These are phyloP conservation scores for Amphiprion ocellaris DNA, from an alignment of 2,113 vertebrate species.

Conservation along the genomic window DNA sequence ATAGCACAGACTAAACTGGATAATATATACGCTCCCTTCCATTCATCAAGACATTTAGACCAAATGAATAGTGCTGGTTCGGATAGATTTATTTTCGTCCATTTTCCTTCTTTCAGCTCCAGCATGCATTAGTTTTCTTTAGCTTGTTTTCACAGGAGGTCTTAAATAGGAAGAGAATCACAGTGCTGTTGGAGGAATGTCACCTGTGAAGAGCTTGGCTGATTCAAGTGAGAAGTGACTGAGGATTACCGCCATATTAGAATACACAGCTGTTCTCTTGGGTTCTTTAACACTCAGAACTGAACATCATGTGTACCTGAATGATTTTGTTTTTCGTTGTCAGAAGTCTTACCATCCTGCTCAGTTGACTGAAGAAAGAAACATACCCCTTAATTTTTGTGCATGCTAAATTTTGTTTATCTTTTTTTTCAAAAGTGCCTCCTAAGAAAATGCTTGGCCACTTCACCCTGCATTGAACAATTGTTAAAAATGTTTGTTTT, in stretches of 20 bases:
- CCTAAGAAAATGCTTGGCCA: conserved; percentile 82
- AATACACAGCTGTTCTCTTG: conserved; percentile 53
- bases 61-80: conserved; percentile 93
- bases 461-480: conserved; percentile 75
- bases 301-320: conserved; percentile 35
- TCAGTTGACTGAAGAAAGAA: conserved; percentile 46
- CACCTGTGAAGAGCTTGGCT: conserved; percentile 52
- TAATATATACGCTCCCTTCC: conserved; percentile 98
- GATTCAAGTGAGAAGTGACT: conserved; percentile 36
- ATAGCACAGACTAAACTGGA: conserved; percentile 98
- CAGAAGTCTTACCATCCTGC: conserved; percentile 43
- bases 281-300: conserved; percentile 46
- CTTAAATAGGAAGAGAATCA: conserved; percentile 68
- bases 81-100: conserved; percentile 86
- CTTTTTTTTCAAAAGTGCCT: conserved; percentile 86
- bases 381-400: conserved; percentile 61
- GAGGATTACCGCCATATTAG: conserved; percentile 49
- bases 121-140: conserved; percentile 84
- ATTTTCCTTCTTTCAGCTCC: conserved; percentile 64
- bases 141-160: conserved; percentile 80
- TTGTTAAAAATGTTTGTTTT: conserved; percentile 49
- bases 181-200: conserved; percentile 47
- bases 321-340: conserved; percentile 30
- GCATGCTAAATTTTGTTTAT: conserved; percentile 71
- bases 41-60: conserved; percentile 92